Percentiles rank a stretch among this genome's conserved stretches.
Evolutionary conservation across 2,888 invertebrate species (phyloP).

Genomic region (Agriopis marginaria): DNA sequence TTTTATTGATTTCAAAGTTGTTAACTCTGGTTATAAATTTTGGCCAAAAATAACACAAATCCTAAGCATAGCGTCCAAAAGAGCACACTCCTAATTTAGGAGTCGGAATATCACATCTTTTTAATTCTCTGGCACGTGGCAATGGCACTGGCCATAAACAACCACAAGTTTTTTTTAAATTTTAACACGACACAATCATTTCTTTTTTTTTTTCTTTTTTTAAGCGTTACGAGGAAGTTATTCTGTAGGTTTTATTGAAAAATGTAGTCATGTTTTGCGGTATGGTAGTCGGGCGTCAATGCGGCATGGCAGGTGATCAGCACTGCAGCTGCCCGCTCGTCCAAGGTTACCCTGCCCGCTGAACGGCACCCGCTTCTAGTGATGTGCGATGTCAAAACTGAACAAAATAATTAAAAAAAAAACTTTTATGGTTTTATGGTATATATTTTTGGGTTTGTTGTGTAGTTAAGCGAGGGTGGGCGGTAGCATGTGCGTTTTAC

Average conservation of each 20-base stretch:
- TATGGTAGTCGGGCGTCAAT: conserved; percentile 73
- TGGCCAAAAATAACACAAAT: conserved; percentile 2
- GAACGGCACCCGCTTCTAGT: conserved; percentile 58
- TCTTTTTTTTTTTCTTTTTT: neutral
- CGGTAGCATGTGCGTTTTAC: too few species aligned
- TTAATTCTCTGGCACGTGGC: conserved; percentile 1
- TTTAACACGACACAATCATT: conserved; percentile 9
- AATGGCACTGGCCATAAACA: neutral
- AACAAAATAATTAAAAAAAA: too few species aligned
- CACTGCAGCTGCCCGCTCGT: conserved; percentile 70
- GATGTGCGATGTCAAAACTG: conserved; percentile 51
- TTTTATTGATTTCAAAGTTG: conserved; percentile 1
- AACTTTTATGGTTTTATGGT: too few species aligned
- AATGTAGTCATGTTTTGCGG: conserved; percentile 41
- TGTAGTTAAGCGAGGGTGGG: neutral
- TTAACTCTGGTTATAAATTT: neutral
- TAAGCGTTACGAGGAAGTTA: conserved; percentile 41
- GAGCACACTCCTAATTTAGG: neutral
- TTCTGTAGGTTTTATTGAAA: conserved; percentile 36
- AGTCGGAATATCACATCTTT: neutral
- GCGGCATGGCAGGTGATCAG: conserved; percentile 79
- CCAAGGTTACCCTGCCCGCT: conserved; percentile 77
- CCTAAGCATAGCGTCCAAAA: neutral
- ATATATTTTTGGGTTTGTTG: neutral
- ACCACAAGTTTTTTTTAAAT: conserved; percentile 1